Base-by-base conservation (phyloP, 2,113 vertebrate genomes). In the Austrofundulus limnaeus region DNA sequence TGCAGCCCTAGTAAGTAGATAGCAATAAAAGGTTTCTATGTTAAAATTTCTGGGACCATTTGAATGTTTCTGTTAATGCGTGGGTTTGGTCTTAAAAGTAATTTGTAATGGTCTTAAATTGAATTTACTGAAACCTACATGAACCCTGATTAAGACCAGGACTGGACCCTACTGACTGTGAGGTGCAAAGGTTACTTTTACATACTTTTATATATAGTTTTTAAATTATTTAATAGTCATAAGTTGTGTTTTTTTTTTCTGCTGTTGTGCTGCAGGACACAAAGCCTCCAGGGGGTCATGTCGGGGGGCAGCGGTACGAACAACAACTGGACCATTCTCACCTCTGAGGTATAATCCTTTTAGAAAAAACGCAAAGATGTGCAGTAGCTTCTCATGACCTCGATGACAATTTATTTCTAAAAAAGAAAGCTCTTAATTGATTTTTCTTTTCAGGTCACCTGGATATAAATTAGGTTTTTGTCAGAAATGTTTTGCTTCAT, bases 281-380 rank as follows among this genome's bases (percentile, higher is more conserved):
- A 39, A 23, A 82, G 83, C 74, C 89, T 87, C 74, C 61, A 61
- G 80, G 76, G 80, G 87, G 87, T 56, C 70, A 93, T 93, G 92
- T 90, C 91, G 75, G 89, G 85, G 39, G 75, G 73, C 60, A 78
- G 77, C 60, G 60, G 81, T 56, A 68, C 85, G 34, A 87, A 85
- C 86, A 92, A 87, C 90, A 92, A 76, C 80, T 92, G 92, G 91
- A 93, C 91, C 59, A 65, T 92, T 67, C 70, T 92, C 70, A 69
- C 89, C 62, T 77, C 92, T 53, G 90, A 90, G 82, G 89, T 92
- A 86, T 39, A n/a, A 14, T 37, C 5, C 4, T 31, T 68, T 20
- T 31, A 17, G 41, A 21, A 52, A 34, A 9, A 34, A 9, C 31
- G 31, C 6, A 34, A 34, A 77, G 55, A 55, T 17, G n/a, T 53